Evolutionary conservation across 2,113 vertebrate species (phyloP).

Genomic region (Myrmophylax atrothorax): DNA sequence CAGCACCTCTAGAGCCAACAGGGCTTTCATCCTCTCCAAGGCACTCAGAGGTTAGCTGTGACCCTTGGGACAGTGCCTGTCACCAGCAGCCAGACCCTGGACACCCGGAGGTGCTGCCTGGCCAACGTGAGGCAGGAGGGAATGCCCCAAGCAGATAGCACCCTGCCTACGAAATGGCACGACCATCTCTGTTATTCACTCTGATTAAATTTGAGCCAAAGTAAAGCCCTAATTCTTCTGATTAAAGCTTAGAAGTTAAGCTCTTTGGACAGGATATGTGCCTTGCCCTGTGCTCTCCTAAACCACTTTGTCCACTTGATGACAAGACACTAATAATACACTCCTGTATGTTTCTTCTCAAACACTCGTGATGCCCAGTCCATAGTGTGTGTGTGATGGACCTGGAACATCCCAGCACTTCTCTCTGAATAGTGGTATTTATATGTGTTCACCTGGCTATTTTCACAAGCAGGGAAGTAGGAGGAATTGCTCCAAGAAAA

Average conservation of each 20-base stretch:
- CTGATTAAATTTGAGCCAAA: constrained; percentile 53
- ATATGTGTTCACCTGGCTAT: not conserved
- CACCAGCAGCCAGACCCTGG: not conserved
- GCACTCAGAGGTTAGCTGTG: not conserved
- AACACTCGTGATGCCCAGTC: rapidly evolving
- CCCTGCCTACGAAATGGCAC: constrained; percentile 1
- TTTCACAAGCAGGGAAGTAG: not conserved
- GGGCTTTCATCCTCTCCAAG: rapidly evolving
- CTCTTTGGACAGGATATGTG: constrained; percentile 2
- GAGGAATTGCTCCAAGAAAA: not conserved
- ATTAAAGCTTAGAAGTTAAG: constrained; percentile 67
- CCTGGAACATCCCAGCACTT: not conserved
- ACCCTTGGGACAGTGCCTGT: not conserved
- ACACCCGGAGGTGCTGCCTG: not conserved
- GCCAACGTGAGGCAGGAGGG: not conserved
- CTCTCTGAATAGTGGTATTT: not conserved
- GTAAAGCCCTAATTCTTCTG: constrained; percentile 65
- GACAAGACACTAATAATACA: not conserved
- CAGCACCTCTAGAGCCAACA: not conserved
- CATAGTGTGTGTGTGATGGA: rapidly evolving
- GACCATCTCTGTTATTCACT: not conserved
- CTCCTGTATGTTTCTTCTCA: not conserved
- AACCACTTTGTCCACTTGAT: constrained; percentile 24
- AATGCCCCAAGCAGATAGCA: not conserved
- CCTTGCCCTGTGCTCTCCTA: constrained; percentile 32